These are phyloP conservation scores for Sceloporus tristichus DNA, from an alignment of 2,113 vertebrate genomes.

Conservation along the genomic window DNA sequence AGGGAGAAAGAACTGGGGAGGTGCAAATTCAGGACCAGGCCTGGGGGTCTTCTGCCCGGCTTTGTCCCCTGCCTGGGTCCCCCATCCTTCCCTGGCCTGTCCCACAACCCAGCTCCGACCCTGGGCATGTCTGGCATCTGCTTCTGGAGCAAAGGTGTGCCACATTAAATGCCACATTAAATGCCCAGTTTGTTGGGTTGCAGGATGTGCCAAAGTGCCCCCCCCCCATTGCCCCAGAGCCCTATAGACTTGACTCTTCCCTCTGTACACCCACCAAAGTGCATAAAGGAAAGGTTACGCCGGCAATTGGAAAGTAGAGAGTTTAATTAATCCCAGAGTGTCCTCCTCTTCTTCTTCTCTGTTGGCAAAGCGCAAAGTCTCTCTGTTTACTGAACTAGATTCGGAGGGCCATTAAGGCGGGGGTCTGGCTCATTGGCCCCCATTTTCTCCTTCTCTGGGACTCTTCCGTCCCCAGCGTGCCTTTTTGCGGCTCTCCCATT, in stretches of 20 bases:
- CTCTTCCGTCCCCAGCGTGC: constrained; percentile 7
- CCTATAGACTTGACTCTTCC: constrained; percentile 70
- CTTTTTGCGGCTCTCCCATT: constrained; percentile 32
- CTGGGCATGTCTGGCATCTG: background rate
- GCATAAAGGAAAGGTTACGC: constrained; percentile 73
- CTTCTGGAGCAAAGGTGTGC: background rate
- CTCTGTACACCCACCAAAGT: constrained; percentile 61
- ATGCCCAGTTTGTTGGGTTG: constrained; percentile 10
- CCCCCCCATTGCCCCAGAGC: constrained; percentile 48
- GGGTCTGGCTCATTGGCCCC: constrained; percentile 16
- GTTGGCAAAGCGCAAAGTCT: constrained; percentile 54
- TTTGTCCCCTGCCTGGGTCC: background rate
- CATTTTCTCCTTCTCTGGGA: constrained; percentile 36
- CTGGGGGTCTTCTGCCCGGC: too few relatives aligned
- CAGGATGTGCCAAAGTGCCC: constrained; percentile 37
- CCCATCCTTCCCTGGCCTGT: fast-evolving
- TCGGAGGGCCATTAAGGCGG: constrained; percentile 51
- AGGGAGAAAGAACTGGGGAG: too few relatives aligned
- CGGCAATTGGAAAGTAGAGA: constrained; percentile 58
- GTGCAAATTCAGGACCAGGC: too few relatives aligned
- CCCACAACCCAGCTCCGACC: background rate
- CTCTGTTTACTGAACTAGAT: constrained; percentile 69
- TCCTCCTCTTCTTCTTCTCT: constrained; percentile 12
- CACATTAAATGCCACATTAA: background rate
- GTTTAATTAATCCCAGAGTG: constrained; percentile 76